These are phyloP conservation scores for Apteryx mantelli DNA, from an alignment of 2,113 vertebrate species.

Conservation along the genomic window DNA sequence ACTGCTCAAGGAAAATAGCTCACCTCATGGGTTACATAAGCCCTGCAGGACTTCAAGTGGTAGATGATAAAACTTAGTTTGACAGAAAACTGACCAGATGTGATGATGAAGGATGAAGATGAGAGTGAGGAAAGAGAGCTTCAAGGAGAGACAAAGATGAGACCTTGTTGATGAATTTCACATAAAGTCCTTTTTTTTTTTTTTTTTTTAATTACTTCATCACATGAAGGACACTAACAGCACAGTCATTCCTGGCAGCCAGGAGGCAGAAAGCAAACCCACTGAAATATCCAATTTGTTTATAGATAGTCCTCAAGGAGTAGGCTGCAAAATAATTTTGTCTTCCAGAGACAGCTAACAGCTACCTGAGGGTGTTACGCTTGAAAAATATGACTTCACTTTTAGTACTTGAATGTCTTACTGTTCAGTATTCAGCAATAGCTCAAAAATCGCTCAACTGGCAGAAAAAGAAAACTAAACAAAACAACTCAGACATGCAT, in stretches of 20 bases:
- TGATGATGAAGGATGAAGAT: not conserved
- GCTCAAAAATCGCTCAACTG: slow-evolving; percentile 60
- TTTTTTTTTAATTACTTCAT: slow-evolving; percentile 37
- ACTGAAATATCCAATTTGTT: slow-evolving; percentile 67
- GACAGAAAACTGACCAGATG: slow-evolving; percentile 37
- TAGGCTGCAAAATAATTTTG: slow-evolving; percentile 65
- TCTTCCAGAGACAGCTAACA: slow-evolving; percentile 54
- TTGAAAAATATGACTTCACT: slow-evolving; percentile 34
- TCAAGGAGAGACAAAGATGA: not conserved
- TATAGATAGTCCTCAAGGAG: slow-evolving; percentile 52
- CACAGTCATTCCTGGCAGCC: not conserved
- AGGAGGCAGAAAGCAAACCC: slow-evolving; percentile 57
- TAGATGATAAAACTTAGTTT: slow-evolving; percentile 49
- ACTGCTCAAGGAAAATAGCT: slow-evolving; percentile 43
- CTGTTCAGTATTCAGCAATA: slow-evolving; percentile 44
- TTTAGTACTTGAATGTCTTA: slow-evolving; percentile 47
- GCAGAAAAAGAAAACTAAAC: slow-evolving; percentile 45
- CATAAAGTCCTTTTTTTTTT: not conserved
- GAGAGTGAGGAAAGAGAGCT: not conserved
- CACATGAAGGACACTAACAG: slow-evolving; percentile 50
- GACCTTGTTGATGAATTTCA: not conserved
- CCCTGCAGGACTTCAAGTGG: not conserved
- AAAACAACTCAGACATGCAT: not conserved
- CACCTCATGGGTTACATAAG: not conserved
- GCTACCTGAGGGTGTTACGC: slow-evolving; percentile 48